Evolutionary conservation across 1,140 invertebrate genomes (phyloP).

Genomic region (Cephus cinctus): DNA sequence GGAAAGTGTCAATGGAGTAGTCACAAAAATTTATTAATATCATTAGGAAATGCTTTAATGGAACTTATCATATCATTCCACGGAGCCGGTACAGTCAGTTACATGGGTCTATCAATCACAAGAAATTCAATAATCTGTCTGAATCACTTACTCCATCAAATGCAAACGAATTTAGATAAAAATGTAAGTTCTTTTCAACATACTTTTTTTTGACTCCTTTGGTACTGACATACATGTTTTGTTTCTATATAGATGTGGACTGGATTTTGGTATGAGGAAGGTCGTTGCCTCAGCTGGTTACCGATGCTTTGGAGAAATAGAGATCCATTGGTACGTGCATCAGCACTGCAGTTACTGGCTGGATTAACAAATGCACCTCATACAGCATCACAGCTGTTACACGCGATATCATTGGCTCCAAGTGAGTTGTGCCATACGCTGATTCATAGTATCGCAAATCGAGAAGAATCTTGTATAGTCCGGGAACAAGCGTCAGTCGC

Average conservation of each 20-base stretch:
- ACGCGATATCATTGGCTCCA: constrained; percentile 38
- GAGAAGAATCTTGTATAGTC: constrained; percentile 46
- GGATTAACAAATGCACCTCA: constrained; percentile 47
- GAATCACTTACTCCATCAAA: constrained; percentile 57
- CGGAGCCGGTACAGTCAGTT: constrained; percentile 50
- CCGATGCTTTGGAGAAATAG: constrained; percentile 52
- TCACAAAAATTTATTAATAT: constrained; percentile 36
- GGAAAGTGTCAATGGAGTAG: constrained; percentile 51
- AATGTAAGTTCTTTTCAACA: constrained; percentile 34
- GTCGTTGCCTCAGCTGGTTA: constrained; percentile 46
- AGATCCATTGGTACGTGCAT: constrained; percentile 57
- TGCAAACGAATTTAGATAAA: constrained; percentile 51
- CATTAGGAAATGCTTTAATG: constrained; percentile 44
- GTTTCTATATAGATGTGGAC: constrained; percentile 38
- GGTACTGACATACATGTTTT: too few relatives aligned
- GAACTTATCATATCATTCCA: constrained; percentile 59
- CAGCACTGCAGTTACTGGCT: constrained; percentile 53
- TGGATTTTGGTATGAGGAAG: constrained; percentile 44
- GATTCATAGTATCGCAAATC: constrained; percentile 32
- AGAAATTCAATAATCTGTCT: constrained; percentile 56
- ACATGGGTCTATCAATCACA: constrained; percentile 60
- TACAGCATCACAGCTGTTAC: constrained; percentile 45
- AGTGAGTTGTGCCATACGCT: constrained; percentile 39
- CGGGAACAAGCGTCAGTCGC: constrained; percentile 48
- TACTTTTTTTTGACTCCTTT: too few relatives aligned